Percentiles rank a stretch among this genome's conserved stretches.
Conservation (phyloP, 1,140 invertebrate species). For the Drosophila sproati region DNA sequence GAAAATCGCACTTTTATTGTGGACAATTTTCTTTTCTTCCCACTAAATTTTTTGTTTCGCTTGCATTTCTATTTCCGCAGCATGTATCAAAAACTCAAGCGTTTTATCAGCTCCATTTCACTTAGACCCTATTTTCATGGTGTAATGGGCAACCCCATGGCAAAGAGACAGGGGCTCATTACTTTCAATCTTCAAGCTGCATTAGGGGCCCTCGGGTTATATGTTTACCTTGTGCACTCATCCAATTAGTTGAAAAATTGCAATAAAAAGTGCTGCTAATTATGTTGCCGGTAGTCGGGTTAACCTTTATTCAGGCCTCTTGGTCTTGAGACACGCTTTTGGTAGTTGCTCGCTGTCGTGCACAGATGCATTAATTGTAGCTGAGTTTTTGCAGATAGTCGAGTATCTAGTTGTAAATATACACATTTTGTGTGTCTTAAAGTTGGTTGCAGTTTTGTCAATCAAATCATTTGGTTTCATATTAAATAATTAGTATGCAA, state of each 20-base stretch:
- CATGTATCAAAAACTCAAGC: slow-evolving; percentile 34
- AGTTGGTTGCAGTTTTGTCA: not conserved
- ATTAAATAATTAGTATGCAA: no score
- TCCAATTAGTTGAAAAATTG: slow-evolving; percentile 31
- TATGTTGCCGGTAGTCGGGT: slow-evolving; percentile 27
- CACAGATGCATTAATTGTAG: slow-evolving; percentile 19
- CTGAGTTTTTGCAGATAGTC: not conserved
- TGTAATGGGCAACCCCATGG: slow-evolving; percentile 47
- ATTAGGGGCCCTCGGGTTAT: slow-evolving; percentile 37
- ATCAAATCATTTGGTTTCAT: no score
- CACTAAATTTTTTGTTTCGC: slow-evolving; percentile 48
- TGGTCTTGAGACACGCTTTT: slow-evolving; percentile 2
- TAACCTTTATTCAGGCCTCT: slow-evolving; percentile 26
- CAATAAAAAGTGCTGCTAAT: slow-evolving; percentile 9
- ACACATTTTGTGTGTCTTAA: not conserved
- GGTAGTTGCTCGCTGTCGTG: slow-evolving; percentile 11
- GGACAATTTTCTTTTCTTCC: slow-evolving; percentile 35
- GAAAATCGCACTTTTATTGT: slow-evolving; percentile 40
- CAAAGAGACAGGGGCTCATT: slow-evolving; percentile 35
- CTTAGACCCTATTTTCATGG: slow-evolving; percentile 48
- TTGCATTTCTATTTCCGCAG: slow-evolving; percentile 38
- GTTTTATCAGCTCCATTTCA: slow-evolving; percentile 31
- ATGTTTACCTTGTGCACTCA: slow-evolving; percentile 15
- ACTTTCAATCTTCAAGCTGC: slow-evolving; percentile 56
- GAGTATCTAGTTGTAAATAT: not conserved